Evolutionary conservation across 23 tunicate species (phyloP).

Genomic region (Aplidium turbinatum): DNA sequence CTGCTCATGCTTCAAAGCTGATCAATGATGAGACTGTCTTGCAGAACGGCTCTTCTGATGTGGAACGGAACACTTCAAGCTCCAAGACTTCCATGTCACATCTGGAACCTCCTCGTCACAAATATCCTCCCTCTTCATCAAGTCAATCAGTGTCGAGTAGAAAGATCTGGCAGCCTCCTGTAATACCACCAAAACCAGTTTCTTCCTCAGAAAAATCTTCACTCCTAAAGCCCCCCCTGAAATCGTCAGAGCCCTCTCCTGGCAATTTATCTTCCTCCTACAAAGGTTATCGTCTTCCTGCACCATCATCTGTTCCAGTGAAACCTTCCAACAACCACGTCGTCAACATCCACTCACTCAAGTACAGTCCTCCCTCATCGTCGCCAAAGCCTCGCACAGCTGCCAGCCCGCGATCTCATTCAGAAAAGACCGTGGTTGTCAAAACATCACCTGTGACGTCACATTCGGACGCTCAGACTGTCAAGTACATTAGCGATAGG

Average conservation of each 20-base stretch:
- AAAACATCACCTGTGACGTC: constrained; percentile 21
- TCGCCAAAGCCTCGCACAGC: neutral
- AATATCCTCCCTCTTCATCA: too few relatives aligned
- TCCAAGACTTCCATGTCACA: too few relatives aligned
- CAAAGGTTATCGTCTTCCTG: too few relatives aligned
- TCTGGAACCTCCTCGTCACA: too few relatives aligned
- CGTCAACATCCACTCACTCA: constrained; percentile 48
- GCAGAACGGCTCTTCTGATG: constrained; percentile 8
- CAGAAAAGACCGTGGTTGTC: constrained; percentile 21
- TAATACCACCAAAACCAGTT: too few relatives aligned
- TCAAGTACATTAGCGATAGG: constrained; percentile 53
- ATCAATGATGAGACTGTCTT: constrained; percentile 22
- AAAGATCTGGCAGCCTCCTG: constrained; percentile 30
- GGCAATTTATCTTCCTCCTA: too few relatives aligned
- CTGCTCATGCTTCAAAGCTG: constrained; percentile 38
- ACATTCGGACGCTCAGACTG: constrained; percentile 10
- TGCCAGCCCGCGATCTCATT: neutral
- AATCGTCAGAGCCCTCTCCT: too few relatives aligned
- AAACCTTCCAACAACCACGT: constrained; percentile 9
- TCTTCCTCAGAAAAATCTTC: too few relatives aligned
- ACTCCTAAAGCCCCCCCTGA: too few relatives aligned
- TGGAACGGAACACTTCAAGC: too few relatives aligned
- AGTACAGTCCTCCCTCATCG: constrained; percentile 41
- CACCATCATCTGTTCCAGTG: too few relatives aligned
- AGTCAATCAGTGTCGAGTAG: too few relatives aligned